Percentiles rank a stretch among this genome's conserved stretches.
Evolutionary conservation across 2,113 vertebrate species (phyloP).

Genomic region (Pyxicephalus adspersus): DNA sequence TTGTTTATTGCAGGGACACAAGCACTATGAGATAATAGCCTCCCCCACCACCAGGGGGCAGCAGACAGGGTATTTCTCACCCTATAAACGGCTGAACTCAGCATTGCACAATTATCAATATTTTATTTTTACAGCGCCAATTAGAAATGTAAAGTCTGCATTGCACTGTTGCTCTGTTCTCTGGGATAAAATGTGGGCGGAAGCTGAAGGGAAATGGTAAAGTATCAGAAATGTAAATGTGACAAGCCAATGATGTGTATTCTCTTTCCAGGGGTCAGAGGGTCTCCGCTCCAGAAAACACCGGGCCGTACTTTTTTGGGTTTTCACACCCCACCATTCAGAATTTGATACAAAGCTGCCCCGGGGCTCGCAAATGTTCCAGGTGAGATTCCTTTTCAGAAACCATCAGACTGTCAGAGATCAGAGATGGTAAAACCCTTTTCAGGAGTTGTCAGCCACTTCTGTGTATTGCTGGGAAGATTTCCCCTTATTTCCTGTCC

Average conservation of each 20-base stretch:
- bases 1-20: neutral
- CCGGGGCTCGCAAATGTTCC: constrained; percentile 74
- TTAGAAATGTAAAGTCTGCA: too few species aligned
- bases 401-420: neutral
- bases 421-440: too few species aligned
- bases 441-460: too few species aligned
- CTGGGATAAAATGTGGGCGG: too few species aligned
- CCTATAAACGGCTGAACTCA: too few species aligned
- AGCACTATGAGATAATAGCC: too few species aligned
- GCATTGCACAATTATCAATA: too few species aligned
- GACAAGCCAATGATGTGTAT: neutral
- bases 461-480: neutral
- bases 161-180: too few species aligned
- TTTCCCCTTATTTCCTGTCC: neutral
- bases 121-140: too few species aligned
- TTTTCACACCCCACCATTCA: constrained; percentile 88
- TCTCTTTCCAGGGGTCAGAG: constrained; percentile 70
- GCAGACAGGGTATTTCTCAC: neutral
- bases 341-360: constrained; percentile 90
- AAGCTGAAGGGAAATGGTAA: too few species aligned
- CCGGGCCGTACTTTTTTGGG: constrained; percentile 88
- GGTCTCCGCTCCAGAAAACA: constrained; percentile 70
- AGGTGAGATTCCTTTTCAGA: neutral
- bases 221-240: too few species aligned
- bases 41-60: too few species aligned